Percentiles rank a stretch among this genome's conserved stretches.
These are phyloP conservation scores for Podarcis lilfordi DNA, from an alignment of 2,797 vertebrate species.

Conservation along the genomic window DNA sequence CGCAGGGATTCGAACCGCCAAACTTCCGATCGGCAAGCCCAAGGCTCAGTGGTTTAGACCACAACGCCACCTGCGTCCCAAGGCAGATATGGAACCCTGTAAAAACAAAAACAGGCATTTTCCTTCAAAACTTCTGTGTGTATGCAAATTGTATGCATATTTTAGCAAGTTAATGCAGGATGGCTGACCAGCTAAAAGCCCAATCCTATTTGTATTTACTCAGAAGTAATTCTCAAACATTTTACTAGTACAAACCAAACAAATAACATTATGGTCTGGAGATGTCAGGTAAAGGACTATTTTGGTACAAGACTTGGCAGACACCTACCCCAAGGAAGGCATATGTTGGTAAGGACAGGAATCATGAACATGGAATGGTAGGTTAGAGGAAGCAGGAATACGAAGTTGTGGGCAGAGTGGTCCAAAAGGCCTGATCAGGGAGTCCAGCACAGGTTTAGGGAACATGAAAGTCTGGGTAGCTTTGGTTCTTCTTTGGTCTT, in stretches of 20 bases:
- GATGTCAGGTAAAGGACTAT: not conserved
- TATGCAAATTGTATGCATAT: not conserved
- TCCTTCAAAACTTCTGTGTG: not conserved
- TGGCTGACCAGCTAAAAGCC: not conserved
- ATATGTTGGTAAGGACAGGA: not conserved
- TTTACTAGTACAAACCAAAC: not conserved
- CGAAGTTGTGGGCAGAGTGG: not conserved
- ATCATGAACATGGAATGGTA: not conserved
- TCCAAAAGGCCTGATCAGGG: not conserved
- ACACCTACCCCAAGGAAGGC: not conserved
- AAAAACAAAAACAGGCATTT: not conserved
- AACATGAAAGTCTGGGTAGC: not conserved
- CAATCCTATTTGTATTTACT: not conserved
- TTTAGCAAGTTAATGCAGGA: not conserved
- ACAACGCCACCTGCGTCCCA: no score
- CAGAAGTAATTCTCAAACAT: not conserved
- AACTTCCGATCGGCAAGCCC: no score
- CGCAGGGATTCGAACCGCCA: fast-evolving
- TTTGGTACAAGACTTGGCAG: not conserved
- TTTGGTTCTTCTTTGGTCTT: not conserved
- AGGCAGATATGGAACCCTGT: not conserved
- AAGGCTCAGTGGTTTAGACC: no score
- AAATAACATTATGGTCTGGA: not conserved
- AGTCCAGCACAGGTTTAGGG: no score
- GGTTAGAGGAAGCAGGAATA: not conserved